These are phyloP conservation scores for Euwallacea fornicatus DNA, from an alignment of 1,140 invertebrate species.

Conservation along the genomic window DNA sequence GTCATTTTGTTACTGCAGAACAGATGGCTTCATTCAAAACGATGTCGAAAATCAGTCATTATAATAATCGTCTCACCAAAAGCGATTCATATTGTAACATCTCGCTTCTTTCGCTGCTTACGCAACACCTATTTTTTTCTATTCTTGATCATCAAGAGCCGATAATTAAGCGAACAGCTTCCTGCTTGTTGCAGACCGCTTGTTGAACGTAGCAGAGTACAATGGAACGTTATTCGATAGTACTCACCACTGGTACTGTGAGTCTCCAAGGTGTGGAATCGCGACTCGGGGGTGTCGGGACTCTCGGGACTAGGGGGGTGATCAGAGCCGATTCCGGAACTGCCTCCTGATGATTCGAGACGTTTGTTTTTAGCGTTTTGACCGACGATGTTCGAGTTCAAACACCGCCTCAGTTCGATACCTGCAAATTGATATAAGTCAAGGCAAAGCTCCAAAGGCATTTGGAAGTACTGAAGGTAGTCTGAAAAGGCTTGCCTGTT, in stretches of 20 bases:
- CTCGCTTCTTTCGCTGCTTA: too few relatives aligned
- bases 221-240: too few relatives aligned
- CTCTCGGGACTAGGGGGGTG: constrained; percentile 78
- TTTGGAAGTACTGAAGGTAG: neutral
- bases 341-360: constrained; percentile 60
- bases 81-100: too few relatives aligned
- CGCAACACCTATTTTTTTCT: too few relatives aligned
- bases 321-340: constrained; percentile 83
- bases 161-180: too few relatives aligned
- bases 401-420: constrained; percentile 73
- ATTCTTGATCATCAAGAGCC: too few relatives aligned
- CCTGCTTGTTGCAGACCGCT: too few relatives aligned
- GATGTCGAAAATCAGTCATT: too few relatives aligned
- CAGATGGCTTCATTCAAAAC: too few relatives aligned
- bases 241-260: constrained; percentile 59
- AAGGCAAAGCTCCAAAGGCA: neutral
- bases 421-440: constrained; percentile 50
- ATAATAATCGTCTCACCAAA: too few relatives aligned
- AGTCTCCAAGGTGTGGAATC: constrained; percentile 50
- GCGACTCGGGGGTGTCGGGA: constrained; percentile 53
- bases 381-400: constrained; percentile 73
- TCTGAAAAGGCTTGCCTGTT: constrained; percentile 55
- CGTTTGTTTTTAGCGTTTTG: constrained; percentile 56
- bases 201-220: too few relatives aligned
- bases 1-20: too few relatives aligned